These are phyloP conservation scores for Erebia palarica DNA, from an alignment of 2,888 invertebrate genomes.

Conservation along the genomic window DNA sequence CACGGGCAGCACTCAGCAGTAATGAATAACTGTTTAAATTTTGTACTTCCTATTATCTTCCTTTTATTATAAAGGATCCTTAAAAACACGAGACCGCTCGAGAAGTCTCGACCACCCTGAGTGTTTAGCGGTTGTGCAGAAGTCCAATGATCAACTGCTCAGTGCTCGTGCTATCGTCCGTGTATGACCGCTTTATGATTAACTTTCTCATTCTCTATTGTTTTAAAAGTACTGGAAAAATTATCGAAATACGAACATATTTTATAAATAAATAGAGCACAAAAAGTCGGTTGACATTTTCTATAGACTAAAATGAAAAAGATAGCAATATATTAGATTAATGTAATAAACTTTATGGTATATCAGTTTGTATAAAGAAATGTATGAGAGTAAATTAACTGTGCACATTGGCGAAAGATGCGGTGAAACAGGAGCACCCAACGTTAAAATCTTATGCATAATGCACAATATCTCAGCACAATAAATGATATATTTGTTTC, in stretches of 20 bases:
- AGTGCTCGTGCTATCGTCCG: too few relatives aligned
- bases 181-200: background rate
- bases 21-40: too few relatives aligned
- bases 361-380: constrained; percentile 80
- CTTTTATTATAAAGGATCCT: too few relatives aligned
- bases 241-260: constrained; percentile 32
- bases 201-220: constrained; percentile 28
- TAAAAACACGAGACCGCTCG: too few relatives aligned
- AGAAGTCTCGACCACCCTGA: too few relatives aligned
- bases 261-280: constrained; percentile 51
- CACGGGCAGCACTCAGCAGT: too few relatives aligned
- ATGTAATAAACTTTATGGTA: constrained; percentile 74
- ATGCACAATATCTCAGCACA: constrained; percentile 79
- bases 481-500: constrained; percentile 65
- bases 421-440: constrained; percentile 71
- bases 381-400: constrained; percentile 68
- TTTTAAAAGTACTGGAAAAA: constrained; percentile 32
- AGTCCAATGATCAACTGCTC: too few relatives aligned
- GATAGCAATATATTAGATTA: constrained; percentile 82
- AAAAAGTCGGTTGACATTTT: constrained; percentile 68
- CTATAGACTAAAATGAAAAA: constrained; percentile 81
- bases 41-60: too few relatives aligned
- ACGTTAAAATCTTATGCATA: constrained; percentile 66
- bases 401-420: constrained; percentile 72
- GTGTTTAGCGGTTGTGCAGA: too few relatives aligned